Base-by-base conservation (phyloP, 2,797 vertebrate genomes). In the Neosilurus mollespiculum region DNA sequence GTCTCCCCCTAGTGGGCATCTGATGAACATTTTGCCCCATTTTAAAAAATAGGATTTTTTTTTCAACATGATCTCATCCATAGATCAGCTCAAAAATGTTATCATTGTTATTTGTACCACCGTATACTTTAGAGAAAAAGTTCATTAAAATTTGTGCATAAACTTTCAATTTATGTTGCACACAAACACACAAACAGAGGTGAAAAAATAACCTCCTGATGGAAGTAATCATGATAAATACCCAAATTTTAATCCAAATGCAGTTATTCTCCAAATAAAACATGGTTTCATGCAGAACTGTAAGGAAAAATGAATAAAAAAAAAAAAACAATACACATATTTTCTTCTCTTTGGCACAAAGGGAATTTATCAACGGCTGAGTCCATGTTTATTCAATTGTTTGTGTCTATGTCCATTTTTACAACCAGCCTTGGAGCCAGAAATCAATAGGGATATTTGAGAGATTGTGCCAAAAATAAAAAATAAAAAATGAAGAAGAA, bases 381-480 rank as follows among this genome's bases (percentile, higher is more conserved):
- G 73, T 85, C 76, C 77, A 37, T 79, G 86, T 87, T 87, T 81
- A 88, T 87, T 87, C 80, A 86, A 86, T 90, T 83, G 83, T 86
- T 72, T 88, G 56, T 76, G 71, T 62, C 78, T 49, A 78, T 79
- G 76, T 83, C 56, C 54, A 87, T 89, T 90, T 91, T 89, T 37
- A 87, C 80, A 70, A 85, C 83, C 9, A 75, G 58, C 80, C 80
- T 81, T 82, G 80, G 81, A 69, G 72, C 81, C 75, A 9, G 72
- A 78, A 87, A 87, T 81, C 84, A 83, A 87, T 89, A 77, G 80
- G 58, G 80, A 86, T 87, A 62, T 81, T 81, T 30, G 61, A 87
- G 78, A 81, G 83, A 84, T 87, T 85, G 67, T 22, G 0, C 7
- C 8, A 5, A 24, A 16, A 30, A 20, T 26, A 49, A 58, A 58